Evolutionary conservation across 2,888 invertebrate species (phyloP), one percentile per base, ranked within the genome.

Genomic region (Drosophila cognata): DNA sequence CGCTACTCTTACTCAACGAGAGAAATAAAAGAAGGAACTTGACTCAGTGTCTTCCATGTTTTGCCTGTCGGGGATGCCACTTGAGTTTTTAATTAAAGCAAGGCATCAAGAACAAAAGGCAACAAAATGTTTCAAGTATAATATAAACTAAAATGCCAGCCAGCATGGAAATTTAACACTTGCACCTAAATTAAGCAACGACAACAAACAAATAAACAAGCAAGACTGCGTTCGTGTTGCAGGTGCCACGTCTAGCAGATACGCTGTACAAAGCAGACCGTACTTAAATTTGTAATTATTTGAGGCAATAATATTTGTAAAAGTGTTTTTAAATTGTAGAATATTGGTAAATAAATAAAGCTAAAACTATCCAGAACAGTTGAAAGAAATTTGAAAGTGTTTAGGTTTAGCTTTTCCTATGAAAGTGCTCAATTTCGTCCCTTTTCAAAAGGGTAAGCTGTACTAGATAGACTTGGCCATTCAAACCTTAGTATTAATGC

Each of bases 11-110:
- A 21, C 31, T 4, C 50, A 18, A 13, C 8, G 16, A 6, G 18
- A 38, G 56, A 46, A 73, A 71, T 57, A 28, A 25, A 57, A 53
- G 52, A 61, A 59, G 36, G 46, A 69, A 74, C 51, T 28, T 38
- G 35, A 33, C 36, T n/a, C 33, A 41, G 33, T 28, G 41, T 50
- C 55, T 28, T 21, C 21, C 35, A 36, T 2, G 46, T 4, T 18
- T 52, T 48, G 55, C 35, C 53, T 66, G 74, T 67, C 71, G 78
- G 1, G 46, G 25, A 16, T n/a, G 38, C 81, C 85, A 88, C 89
- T 88, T 89, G 81, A 81, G 88, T 84, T 88, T 84, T 88, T 88
- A 88, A 89, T 88, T 89, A 88, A 88, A 86, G 80, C 73, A 82
- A 80, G 75, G 78, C 63, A 66, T 83, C 67, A 58, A 74, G 82